phyloP scores from a whole-genome alignment of 2,888 invertebrate species.

The Leptopterna dolabrata region DNA sequence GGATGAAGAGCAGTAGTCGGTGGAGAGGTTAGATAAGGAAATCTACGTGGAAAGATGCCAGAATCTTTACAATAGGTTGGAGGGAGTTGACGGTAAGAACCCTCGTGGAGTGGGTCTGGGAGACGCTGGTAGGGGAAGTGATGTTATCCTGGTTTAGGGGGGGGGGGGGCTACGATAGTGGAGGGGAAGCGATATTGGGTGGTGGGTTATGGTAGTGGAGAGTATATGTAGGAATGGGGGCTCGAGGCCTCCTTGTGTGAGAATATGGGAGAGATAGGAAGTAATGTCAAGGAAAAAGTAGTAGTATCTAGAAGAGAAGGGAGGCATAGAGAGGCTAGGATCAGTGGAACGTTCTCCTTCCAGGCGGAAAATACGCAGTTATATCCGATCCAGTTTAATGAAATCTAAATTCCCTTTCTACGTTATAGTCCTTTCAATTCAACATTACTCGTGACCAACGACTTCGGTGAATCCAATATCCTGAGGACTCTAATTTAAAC shows the following conservation, averaged over 20 bases:
- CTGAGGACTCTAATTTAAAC: background rate
- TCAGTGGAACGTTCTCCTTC: too few relatives aligned
- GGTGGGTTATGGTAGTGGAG: too few relatives aligned
- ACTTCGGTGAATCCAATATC: background rate
- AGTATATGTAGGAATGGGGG: too few relatives aligned
- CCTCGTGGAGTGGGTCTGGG: background rate
- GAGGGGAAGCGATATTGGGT: background rate
- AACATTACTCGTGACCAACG: background rate
- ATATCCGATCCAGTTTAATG: background rate
- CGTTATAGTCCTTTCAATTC: background rate
- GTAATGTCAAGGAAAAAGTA: background rate
- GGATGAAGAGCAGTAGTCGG: background rate
- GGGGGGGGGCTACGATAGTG: background rate
- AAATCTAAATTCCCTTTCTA: background rate
- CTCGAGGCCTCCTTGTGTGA: background rate
- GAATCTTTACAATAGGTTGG: background rate
- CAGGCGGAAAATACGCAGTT: background rate
- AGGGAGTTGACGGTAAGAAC: background rate
- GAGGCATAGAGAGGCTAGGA: too few relatives aligned
- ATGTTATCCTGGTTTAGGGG: too few relatives aligned
- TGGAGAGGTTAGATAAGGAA: background rate
- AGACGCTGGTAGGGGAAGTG: background rate
- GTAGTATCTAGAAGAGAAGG: background rate
- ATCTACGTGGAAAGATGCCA: slow-evolving; percentile 27
- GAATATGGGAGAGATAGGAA: background rate